Evolutionary conservation across 1,140 invertebrate genomes (phyloP).

Genomic region (Brachionus rotundiformis): DNA sequence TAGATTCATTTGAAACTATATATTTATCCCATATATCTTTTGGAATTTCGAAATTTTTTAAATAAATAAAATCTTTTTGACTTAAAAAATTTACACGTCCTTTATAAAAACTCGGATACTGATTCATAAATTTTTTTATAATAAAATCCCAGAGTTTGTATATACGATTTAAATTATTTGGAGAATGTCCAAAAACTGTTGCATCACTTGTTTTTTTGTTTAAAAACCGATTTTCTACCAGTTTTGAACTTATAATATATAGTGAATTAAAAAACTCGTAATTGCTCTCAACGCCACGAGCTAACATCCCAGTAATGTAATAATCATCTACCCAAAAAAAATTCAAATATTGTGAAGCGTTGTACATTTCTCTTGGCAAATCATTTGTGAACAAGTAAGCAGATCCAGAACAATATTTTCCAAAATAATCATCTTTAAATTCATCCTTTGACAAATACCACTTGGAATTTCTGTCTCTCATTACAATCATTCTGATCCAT

Average conservation of each 20-base stretch:
- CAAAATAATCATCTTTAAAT: conserved; percentile 61
- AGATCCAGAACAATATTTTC: conserved; percentile 64
- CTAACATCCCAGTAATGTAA: conserved; percentile 65
- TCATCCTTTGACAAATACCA: conserved; percentile 63
- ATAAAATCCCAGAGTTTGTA: conserved; percentile 45
- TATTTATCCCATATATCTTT: conserved; percentile 14
- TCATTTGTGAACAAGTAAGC: conserved; percentile 53
- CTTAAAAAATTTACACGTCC: background rate
- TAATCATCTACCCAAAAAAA: conserved; percentile 68
- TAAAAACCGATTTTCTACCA: background rate
- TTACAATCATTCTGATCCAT: conserved; percentile 58
- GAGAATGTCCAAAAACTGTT: conserved; percentile 35
- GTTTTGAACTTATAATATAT: background rate
- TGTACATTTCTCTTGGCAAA: conserved; percentile 47
- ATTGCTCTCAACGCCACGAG: conserved; percentile 55
- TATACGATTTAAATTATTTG: conserved; percentile 8
- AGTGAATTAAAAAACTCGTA: conserved; percentile 14
- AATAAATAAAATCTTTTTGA: conserved; percentile 5
- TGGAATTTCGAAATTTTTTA: conserved; percentile 3
- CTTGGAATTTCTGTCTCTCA: conserved; percentile 62
- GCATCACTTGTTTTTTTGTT: background rate
- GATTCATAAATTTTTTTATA: background rate
- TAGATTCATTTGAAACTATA: background rate
- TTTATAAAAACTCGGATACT: background rate
- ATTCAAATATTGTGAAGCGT: conserved; percentile 57